A percentile compares a stretch with the other conserved stretches of the same genome.
Evolutionary conservation across 2,113 vertebrate genomes (phyloP).

Genomic region (Chaetops frenatus): DNA sequence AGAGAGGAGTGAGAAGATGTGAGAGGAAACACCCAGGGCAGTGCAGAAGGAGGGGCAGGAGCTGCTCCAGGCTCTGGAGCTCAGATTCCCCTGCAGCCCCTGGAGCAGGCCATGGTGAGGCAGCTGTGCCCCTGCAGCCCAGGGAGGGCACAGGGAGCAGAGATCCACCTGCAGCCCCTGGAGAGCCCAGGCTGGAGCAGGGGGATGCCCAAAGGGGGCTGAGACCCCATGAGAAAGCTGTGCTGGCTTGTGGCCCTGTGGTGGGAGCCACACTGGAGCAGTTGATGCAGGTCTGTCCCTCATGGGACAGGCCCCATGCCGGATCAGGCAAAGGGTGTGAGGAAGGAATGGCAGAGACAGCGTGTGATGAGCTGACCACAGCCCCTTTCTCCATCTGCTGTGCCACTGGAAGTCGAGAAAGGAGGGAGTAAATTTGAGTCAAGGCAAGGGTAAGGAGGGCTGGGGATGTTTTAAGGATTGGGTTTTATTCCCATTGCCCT

Average conservation of each 20-base stretch:
- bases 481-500: background rate
- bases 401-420: background rate
- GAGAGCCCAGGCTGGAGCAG: background rate
- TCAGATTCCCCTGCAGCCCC: background rate
- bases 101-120: background rate
- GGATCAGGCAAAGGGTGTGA: accelerated
- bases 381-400: background rate
- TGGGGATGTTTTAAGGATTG: background rate
- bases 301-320: accelerated
- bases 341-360: background rate
- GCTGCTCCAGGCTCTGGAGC: background rate
- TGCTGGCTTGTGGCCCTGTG: background rate
- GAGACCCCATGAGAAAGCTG: accelerated
- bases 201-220: background rate
- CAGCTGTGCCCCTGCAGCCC: background rate
- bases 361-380: background rate
- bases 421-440: background rate
- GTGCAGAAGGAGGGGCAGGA: background rate
- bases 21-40: accelerated
- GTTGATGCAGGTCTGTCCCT: too few species aligned
- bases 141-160: background rate
- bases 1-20: accelerated
- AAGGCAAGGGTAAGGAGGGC: accelerated
- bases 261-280: background rate
- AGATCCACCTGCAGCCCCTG: background rate